Base-by-base conservation (phyloP, 2,888 invertebrate species). In the Lathronympha strigana region DNA sequence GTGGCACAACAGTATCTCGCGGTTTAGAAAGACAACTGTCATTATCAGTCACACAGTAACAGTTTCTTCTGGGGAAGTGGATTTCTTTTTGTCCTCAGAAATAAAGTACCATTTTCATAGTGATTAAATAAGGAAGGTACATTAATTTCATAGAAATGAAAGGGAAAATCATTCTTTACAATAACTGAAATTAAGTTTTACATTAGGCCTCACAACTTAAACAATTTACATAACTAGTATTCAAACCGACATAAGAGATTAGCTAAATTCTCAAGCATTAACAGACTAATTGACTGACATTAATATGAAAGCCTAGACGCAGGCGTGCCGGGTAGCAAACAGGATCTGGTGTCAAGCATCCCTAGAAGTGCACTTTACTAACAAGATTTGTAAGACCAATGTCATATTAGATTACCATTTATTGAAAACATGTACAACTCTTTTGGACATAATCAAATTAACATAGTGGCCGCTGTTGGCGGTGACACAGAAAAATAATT, bases 351-450 rank as follows among this genome's bases (percentile, higher is more conserved):
- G 80, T 79, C 78, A 74, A 70, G 88, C 80, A 89, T 69, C 88
- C 90, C 80, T 84, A 88, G 78, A 87, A 86, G 82, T 85, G 86
- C 69, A 64, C 73, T 6, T 75, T 76, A 76, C 73, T 91, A 91
- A 91, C 85, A 87, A 86, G 91, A 90, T 91, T 64, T 90, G 78
- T 85, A 86, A 88, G 86, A 84, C 84, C 84, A 83, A 85, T 84
- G 83, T 84, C 82, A 90, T 87, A 87, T 88, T 85, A 83, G 81
- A 90, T 88, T 89, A 89, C 81, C 76, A 80, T 83, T 80, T 76
- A 78, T 80, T 77, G 72, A 77, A 68, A 78, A 77, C 81, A 82
- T 79, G 78, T 73, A 78, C 76, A 83, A 87, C 83, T 85, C 82
- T 81, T 85, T 83, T 69, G 75, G 69, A 70, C 68, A 71, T 63